A percentile compares a stretch with the other conserved stretches of the same genome.
These are phyloP conservation scores for Caerostris extrusa DNA, from an alignment of 1,140 invertebrate genomes.

Conservation along the genomic window DNA sequence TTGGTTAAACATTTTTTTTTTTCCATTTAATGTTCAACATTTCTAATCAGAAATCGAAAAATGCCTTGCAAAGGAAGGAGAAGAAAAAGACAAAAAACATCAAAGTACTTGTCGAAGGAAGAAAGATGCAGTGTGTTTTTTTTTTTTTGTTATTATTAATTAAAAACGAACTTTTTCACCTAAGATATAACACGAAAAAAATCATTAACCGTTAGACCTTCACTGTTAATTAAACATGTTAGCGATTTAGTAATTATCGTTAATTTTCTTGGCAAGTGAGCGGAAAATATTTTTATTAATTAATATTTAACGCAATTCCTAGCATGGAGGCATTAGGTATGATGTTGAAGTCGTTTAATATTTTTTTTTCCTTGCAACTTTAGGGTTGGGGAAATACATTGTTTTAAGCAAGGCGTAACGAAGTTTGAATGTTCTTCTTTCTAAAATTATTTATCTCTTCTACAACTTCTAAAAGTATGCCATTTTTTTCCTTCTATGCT, in stretches of 20 bases:
- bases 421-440: background rate
- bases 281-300: slow-evolving; percentile 67
- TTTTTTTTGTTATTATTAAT: slow-evolving; percentile 6
- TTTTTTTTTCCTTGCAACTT: slow-evolving; percentile 27
- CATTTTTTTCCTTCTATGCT: background rate
- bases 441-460: slow-evolving; percentile 33
- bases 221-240: slow-evolving; percentile 72
- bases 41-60: slow-evolving; percentile 29
- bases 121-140: background rate
- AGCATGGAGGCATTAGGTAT: slow-evolving; percentile 16
- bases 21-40: background rate
- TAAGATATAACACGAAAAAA: slow-evolving; percentile 63
- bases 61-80: background rate
- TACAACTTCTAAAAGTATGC: background rate
- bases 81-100: background rate
- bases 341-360: slow-evolving; percentile 33
- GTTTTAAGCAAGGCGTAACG: slow-evolving; percentile 4
- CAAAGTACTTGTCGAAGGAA: background rate
- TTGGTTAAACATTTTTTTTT: background rate
- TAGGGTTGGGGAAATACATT: background rate
- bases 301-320: slow-evolving; percentile 68
- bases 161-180: slow-evolving; percentile 5
- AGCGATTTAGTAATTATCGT: slow-evolving; percentile 72
- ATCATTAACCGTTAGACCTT: slow-evolving; percentile 67
- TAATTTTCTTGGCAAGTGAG: slow-evolving; percentile 63